Conservation (phyloP, 2,888 invertebrate genomes). For the Caenorhabditis plicata region DNA sequence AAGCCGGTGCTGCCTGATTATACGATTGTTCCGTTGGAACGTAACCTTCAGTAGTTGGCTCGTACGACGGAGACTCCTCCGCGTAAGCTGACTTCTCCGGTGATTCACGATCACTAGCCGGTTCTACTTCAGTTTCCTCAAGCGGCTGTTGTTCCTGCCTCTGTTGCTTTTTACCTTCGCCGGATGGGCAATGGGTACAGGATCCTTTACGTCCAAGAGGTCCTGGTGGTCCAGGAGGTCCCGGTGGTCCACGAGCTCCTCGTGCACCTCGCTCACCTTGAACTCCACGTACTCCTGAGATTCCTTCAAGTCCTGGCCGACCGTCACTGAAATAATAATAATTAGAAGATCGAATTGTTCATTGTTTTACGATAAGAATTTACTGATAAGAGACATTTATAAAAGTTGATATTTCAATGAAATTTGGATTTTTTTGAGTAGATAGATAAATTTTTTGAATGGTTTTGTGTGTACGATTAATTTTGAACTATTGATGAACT, state of each 20-base stretch:
- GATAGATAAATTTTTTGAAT: too few species aligned
- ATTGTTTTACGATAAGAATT: too few species aligned
- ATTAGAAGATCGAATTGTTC: too few species aligned
- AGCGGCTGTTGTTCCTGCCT: not conserved
- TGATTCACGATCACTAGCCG: not conserved
- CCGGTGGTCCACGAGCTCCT: constrained; percentile 45
- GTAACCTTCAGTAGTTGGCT: not conserved
- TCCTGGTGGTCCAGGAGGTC: constrained; percentile 47
- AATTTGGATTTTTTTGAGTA: too few species aligned
- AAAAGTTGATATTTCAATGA: too few species aligned
- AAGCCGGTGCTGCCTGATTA: not conserved
- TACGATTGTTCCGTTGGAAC: too few species aligned
- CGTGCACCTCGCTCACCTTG: constrained; percentile 46
- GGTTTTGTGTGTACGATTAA: too few species aligned
- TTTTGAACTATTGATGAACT: too few species aligned
- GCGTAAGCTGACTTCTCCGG: not conserved
- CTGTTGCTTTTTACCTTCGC: not conserved
- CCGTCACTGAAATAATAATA: constrained; percentile 51
- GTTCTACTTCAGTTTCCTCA: not conserved
- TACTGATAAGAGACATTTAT: too few species aligned
- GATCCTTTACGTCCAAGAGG: constrained; percentile 30
- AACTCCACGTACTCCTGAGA: constrained; percentile 32
- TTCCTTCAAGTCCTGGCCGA: constrained; percentile 44
- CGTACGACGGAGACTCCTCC: not conserved
- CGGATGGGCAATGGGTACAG: constrained; percentile 20